These are phyloP conservation scores for Lottia gigantea DNA, from an alignment of 2,888 invertebrate genomes.

Conservation along the genomic window DNA sequence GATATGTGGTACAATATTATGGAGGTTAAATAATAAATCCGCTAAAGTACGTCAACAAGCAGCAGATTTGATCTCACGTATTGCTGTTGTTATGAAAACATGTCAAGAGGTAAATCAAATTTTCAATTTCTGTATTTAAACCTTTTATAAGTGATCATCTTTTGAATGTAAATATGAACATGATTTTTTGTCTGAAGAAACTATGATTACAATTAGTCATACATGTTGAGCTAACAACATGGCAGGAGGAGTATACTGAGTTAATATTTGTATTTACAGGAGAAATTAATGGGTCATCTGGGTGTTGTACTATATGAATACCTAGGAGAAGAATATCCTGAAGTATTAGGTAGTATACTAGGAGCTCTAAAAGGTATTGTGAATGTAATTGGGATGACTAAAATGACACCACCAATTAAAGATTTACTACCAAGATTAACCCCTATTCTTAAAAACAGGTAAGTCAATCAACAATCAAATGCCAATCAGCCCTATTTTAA, in stretches of 20 bases:
- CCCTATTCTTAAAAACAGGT: slow-evolving; percentile 97
- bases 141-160: no score
- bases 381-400: slow-evolving; percentile 99
- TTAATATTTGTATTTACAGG: slow-evolving; percentile 72
- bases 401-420: slow-evolving; percentile 99
- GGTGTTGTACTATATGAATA: slow-evolving; percentile 99
- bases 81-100: slow-evolving; percentile 98
- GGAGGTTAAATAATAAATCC: slow-evolving; percentile 99
- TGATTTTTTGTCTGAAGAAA: no score
- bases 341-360: slow-evolving; percentile 96
- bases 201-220: no score
- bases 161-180: no score
- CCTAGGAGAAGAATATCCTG: slow-evolving; percentile 98
- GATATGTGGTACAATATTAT: slow-evolving; percentile 99
- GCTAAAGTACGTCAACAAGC: slow-evolving; percentile 99
- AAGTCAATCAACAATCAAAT: no score
- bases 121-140: not conserved
- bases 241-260: no score
- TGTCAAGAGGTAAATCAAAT: slow-evolving; percentile 84
- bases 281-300: slow-evolving; percentile 99
- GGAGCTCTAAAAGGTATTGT: slow-evolving; percentile 99
- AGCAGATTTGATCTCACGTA: slow-evolving; percentile 97
- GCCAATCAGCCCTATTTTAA: no score
- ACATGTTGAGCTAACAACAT: no score
- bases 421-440: slow-evolving; percentile 95